Base-by-base conservation (phyloP, 2,888 invertebrate genomes). In the Dorcus hopei region DNA sequence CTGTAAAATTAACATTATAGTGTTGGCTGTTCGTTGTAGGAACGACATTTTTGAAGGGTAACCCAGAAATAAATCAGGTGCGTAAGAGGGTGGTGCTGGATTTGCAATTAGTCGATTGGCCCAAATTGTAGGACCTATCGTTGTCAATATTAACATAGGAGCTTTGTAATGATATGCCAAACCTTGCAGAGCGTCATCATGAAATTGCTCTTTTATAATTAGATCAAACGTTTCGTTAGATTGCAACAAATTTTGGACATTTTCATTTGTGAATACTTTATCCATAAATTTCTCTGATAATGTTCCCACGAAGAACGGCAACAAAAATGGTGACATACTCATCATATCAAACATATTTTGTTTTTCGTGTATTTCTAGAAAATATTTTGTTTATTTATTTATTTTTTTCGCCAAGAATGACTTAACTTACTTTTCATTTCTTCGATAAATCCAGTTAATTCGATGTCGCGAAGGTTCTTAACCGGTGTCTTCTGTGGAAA, bases 1-100 rank as follows among this genome's bases (percentile, higher is more conserved):
- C 43, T 67, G 74, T 40, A 73, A 74, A 2, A 78, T 52, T 0
- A 74, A 72, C 3, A 70, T 68, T 1, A 78, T 77, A 0, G 80
- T 74, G 67, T 85, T 87, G 23, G 77, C 70, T 0, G 84, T 47
- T 61, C 87, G 72, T 64, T 82, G 80, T 69, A 73, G 73, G 61
- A 87, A 85, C 33, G 74, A 80, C 73, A 82, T 82, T 38, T 81
- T 76, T 8, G 47, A 40, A 41, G 74, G 68, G 57, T 71, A 79
- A 4, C 76, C 72, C 54, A 79, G 59, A 57, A 80, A 79, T 3
- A 76, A 74, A 49, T 80, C 78, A 0, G 82, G 81, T 42, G 81
- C 78, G 70, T 79, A 80, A 0, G 83, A 80, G 68, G 78, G 79
- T 0, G 80, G 78, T 1, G 72, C 72, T 1, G 82, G 77, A 41